Base-by-base conservation (phyloP, 2,113 vertebrate species). In the Lampris megalopsis region DNA sequence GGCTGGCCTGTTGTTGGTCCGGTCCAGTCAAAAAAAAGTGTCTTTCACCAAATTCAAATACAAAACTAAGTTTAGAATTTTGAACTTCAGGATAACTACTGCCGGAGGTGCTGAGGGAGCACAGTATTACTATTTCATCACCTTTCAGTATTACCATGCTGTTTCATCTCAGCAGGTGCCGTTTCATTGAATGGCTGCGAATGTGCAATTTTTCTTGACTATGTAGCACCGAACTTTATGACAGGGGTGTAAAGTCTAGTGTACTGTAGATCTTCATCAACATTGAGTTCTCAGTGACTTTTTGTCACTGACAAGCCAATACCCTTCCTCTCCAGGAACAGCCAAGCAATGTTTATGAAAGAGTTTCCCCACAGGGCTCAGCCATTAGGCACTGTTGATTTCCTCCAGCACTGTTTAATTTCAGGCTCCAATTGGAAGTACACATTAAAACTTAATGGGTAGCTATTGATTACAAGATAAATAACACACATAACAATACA, bases 391-490 rank as follows among this genome's bases (percentile, higher is more conserved):
- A 81, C 84, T 85, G 78, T 75, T 91, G 90, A 93, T 91, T 89
- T 91, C 88, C 84, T 89, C 83, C 65, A 91, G 91, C 87, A 84
- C 89, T 89, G 86, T 93, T 93, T 93, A 94, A 94, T 93, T 94
- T 91, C 91, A 91, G 86, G 86, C 89, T 89, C 86, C 89, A 88
- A 91, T 89, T 88, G 91, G 84, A 93, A 88, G 87, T 90, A 80
- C 86, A 85, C 91, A 93, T 94, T 93, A 92, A 92, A 93, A 89
- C 85, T 91, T 93, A 93, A 94, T 92, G 86, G 88, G 68, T 91
- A 71, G 85, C 79, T 93, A 93, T 94, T 92, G 93, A 94, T 93
- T 93, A 91, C 85, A 87, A 88, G 89, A 93, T 94, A 92, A 93
- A 94, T 93, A 94, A 92, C 89, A 86, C 61, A 65, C 91, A 89